These are phyloP conservation scores for Typhlichthys eigenmanni DNA, from an alignment of 2,797 vertebrate species.

Conservation along the genomic window DNA sequence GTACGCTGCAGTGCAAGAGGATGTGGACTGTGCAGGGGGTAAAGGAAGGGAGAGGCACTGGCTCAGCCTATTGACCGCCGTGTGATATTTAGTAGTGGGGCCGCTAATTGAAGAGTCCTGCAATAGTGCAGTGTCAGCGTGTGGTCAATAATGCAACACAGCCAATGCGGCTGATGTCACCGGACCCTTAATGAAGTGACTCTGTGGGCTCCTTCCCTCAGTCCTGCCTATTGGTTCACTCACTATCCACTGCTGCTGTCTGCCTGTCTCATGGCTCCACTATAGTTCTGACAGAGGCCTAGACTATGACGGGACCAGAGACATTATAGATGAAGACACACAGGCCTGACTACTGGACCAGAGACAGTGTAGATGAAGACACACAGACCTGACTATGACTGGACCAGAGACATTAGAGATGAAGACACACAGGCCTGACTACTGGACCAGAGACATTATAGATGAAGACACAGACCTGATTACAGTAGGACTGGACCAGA, in stretches of 20 bases:
- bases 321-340: no score
- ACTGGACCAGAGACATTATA: no score
- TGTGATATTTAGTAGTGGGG: constrained; percentile 71
- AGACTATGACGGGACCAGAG: not conserved
- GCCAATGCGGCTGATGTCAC: constrained; percentile 55
- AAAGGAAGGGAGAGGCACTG: constrained; percentile 21
- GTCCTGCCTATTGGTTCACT: constrained; percentile 27
- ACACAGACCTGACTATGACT: no score
- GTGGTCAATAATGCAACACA: constrained; percentile 73
- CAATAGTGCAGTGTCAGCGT: constrained; percentile 70
- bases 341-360: no score
- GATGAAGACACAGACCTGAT: no score
- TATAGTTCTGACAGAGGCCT: not conserved
- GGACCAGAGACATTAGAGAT: no score
- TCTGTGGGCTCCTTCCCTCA: constrained; percentile 31
- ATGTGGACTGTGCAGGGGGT: constrained; percentile 20
- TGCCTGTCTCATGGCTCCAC: constrained; percentile 4
- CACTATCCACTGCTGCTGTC: not conserved
- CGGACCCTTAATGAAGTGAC: constrained; percentile 61
- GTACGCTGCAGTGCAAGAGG: not conserved
- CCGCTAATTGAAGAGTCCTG: constrained; percentile 74
- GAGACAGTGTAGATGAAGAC: no score
- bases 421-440: no score
- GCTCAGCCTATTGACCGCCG: constrained; percentile 51
- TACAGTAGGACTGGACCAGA: no score